phyloP scores from a whole-genome alignment of 2,113 vertebrate genomes.

The Mixornis gularis region DNA sequence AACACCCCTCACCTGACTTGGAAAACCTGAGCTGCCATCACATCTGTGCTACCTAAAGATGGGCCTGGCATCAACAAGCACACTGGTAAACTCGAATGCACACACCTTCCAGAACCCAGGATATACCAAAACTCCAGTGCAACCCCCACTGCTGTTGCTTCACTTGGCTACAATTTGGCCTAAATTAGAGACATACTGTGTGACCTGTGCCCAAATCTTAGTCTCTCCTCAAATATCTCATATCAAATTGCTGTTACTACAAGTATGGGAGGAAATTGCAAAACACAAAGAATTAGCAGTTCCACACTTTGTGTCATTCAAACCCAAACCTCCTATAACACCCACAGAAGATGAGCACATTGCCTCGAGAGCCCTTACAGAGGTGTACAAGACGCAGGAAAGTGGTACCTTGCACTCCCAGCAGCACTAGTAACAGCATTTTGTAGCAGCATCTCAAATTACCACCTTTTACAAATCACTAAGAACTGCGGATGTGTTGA shows the following conservation, averaged over 20 bases:
- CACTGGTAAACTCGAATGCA: rapidly evolving
- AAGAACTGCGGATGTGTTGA: not conserved
- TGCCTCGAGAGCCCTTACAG: not conserved
- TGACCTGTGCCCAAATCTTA: not conserved
- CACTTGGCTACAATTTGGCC: not conserved
- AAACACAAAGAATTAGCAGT: not conserved
- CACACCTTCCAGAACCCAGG: not conserved
- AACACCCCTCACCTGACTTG: not conserved
- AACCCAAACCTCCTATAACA: not conserved
- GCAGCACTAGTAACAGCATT: not conserved
- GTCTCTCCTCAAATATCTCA: not conserved
- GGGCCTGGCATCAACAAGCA: not conserved
- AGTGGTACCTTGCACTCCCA: not conserved
- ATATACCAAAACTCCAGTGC: not conserved
- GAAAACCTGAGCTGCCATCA: not conserved
- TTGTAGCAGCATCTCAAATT: not conserved
- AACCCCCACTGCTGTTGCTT: not conserved
- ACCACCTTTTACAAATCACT: not conserved
- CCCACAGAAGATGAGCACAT: not conserved
- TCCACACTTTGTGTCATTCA: not conserved
- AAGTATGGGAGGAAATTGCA: rapidly evolving
- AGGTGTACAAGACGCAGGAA: not conserved
- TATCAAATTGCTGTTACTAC: not conserved
- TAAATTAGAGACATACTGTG: not conserved
- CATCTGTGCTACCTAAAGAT: not conserved